A percentile compares a stretch with the other conserved stretches of the same genome.
Conservation (phyloP, 2,113 vertebrate genomes). For the Electrona antarctica region DNA sequence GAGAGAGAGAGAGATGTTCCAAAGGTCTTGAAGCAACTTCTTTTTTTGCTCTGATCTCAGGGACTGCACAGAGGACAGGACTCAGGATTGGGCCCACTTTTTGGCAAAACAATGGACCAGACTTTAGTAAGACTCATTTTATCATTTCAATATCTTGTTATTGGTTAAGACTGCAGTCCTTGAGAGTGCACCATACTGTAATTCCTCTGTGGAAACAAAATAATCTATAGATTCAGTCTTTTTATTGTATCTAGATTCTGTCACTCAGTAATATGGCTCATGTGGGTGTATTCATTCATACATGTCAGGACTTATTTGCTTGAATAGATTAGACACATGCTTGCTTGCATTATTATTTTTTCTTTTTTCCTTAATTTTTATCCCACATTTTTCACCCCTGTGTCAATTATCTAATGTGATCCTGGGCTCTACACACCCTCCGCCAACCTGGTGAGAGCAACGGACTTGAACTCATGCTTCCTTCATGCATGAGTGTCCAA, state of each 20-base stretch:
- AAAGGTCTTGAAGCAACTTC: background rate
- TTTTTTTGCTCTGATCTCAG: constrained; percentile 37
- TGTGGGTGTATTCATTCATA: no score
- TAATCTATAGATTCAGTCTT: background rate
- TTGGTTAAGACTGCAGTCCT: background rate
- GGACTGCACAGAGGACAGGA: background rate
- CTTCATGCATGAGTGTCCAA: no score
- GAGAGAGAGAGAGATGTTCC: background rate
- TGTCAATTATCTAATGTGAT: no score
- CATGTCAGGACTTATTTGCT: no score
- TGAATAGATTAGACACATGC: no score
- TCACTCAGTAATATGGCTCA: background rate
- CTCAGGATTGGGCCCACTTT: background rate
- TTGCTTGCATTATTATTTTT: no score
- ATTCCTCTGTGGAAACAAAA: background rate
- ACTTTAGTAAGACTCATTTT: constrained; percentile 58
- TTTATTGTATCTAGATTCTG: background rate
- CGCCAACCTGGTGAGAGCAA: no score
- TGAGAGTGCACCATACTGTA: background rate
- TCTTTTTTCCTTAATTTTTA: no score
- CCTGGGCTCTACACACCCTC: no score
- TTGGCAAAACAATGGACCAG: constrained; percentile 56
- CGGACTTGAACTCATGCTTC: no score
- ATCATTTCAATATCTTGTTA: background rate
- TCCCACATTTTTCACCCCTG: no score